These are phyloP conservation scores for Mionectes macconnelli DNA, from an alignment of 2,113 vertebrate genomes.

Conservation along the genomic window DNA sequence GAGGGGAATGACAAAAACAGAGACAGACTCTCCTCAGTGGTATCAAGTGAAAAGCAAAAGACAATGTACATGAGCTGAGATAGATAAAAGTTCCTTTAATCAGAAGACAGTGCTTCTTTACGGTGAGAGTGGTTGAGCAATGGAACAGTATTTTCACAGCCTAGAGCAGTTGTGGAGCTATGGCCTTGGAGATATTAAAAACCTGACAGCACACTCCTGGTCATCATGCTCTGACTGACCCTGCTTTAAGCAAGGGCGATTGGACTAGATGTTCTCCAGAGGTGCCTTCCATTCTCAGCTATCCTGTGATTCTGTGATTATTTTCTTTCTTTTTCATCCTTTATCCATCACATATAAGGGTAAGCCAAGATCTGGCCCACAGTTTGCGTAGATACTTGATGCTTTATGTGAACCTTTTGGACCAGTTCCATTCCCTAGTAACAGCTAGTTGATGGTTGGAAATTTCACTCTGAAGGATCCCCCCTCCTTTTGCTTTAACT, in stretches of 20 bases:
- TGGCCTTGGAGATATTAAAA: background rate
- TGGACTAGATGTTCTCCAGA: background rate
- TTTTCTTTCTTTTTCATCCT: background rate
- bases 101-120: background rate
- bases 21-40: background rate
- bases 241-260: background rate
- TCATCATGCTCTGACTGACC: fast-evolving
- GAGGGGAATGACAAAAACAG: background rate
- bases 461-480: background rate
- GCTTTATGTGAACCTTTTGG: background rate
- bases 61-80: background rate
- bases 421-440: background rate
- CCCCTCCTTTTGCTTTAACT: background rate
- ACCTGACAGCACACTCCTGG: background rate
- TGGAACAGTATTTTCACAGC: background rate
- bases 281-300: background rate
- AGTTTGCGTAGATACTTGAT: background rate
- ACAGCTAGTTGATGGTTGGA: background rate
- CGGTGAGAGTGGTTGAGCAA: background rate
- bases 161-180: background rate
- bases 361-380: background rate
- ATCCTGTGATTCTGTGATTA: background rate
- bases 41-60: background rate
- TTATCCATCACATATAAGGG: background rate
- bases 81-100: background rate